Percentiles rank a stretch among this genome's conserved stretches.
phyloP scores from a whole-genome alignment of 2,888 invertebrate species.

The Ypsolopha scabrella region DNA sequence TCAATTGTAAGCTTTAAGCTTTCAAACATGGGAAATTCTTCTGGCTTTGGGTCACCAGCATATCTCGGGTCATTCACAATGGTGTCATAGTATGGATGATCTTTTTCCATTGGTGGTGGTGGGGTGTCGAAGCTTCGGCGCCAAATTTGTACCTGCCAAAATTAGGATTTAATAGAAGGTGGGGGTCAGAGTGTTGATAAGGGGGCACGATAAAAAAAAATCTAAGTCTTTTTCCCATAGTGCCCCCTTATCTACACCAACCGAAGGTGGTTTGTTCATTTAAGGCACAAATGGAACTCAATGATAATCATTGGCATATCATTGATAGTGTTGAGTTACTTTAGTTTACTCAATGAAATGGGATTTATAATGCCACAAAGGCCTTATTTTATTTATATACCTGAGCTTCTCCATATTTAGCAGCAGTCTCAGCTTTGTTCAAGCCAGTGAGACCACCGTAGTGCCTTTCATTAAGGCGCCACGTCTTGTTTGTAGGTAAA shows the following conservation, averaged over 20 bases:
- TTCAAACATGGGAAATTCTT: conserved; percentile 85
- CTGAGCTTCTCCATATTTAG: conserved; percentile 87
- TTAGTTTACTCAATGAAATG: not conserved
- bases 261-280: too few relatives aligned
- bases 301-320: too few relatives aligned
- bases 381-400: conserved; percentile 49
- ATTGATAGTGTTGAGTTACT: not conserved
- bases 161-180: not conserved
- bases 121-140: conserved; percentile 85
- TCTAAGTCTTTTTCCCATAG: not conserved
- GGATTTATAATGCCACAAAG: too few relatives aligned
- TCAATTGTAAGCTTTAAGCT: conserved; percentile 86
- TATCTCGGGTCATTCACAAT: conserved; percentile 84
- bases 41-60: conserved; percentile 75
- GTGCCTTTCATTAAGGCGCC: conserved; percentile 90
- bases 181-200: too few relatives aligned
- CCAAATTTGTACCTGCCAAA: conserved; percentile 81
- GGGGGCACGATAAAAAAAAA: too few relatives aligned
- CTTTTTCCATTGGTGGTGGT: conserved; percentile 83
- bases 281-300: not conserved
- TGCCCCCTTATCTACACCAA: too few relatives aligned
- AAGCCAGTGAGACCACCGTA: conserved; percentile 89
- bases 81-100: conserved; percentile 79
- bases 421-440: conserved; percentile 87
- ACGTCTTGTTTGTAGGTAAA: conserved; percentile 77